Conservation (phyloP, 2,113 vertebrate genomes). For the Protobothrops mucrosquamatus region DNA sequence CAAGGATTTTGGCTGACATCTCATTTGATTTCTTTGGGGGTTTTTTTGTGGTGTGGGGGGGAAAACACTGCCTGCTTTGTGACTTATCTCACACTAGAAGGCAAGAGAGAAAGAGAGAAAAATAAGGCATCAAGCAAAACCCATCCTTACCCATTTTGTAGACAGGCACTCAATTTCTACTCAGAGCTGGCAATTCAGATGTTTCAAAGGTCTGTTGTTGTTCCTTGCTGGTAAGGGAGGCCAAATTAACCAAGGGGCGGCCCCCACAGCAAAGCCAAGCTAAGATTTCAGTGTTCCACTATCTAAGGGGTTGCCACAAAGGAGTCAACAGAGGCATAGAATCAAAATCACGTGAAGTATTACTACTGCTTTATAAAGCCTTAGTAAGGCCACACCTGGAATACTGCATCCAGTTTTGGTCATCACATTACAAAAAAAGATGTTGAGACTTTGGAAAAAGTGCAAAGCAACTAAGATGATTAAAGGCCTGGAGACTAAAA, state of each 20-base stretch:
- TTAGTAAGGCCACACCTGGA: too few species aligned
- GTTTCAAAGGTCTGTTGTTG: conserved; percentile 2
- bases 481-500: too few species aligned
- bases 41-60: too few species aligned
- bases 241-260: background rate
- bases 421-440: too few species aligned
- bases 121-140: background rate
- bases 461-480: too few species aligned
- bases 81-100: background rate
- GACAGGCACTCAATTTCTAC: background rate
- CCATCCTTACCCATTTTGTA: background rate
- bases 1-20: background rate
- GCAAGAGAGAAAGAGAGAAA: background rate
- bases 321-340: too few species aligned
- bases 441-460: too few species aligned
- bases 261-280: background rate
- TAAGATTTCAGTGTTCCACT: background rate
- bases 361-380: too few species aligned
- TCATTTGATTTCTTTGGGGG: background rate
- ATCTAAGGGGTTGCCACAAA: too few species aligned
- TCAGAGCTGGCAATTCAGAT: background rate
- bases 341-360: too few species aligned
- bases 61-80: background rate
- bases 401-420: too few species aligned
- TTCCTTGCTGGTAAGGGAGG: background rate